Evolutionary conservation across 2,113 vertebrate species (phyloP), one percentile per base, ranked within the genome.

Genomic region (Aptenodytes patagonicus): DNA sequence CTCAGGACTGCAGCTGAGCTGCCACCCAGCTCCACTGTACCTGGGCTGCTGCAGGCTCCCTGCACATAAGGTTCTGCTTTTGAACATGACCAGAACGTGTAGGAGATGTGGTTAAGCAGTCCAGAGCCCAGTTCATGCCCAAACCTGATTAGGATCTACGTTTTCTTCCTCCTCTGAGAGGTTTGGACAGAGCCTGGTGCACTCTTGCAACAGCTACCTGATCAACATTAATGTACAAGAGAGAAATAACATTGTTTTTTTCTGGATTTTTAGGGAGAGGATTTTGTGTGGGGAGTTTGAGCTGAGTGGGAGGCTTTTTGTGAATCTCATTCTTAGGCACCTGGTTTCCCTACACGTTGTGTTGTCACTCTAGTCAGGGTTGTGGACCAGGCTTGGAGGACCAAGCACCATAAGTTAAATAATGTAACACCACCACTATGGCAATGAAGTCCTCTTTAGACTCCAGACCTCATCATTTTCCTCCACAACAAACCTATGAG

Each of bases 331-430:
- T 91, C 60, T 54, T 69, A 49, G 44, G 24, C 54, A 31, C 8
- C 7, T 61, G 20, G 3, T 51, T 88, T 76, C 46, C n/a, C 34
- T 68, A 13, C 11, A 6, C 0, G 0, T n/a, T 32, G 6, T 57
- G 16, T 29, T 49, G 32, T 34, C 57, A 42, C 18, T 92, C 5
- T 2, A 80, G 58, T 44, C 18, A 76, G 8, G 3, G 0, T 13
- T 72, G 28, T 52, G 31, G 26, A 9, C 36, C 8, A 46, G 25
- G 15, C 7, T 82, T 55, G n/a, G 20, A 75, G 46, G 55, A 55
- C 9, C 3, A 54, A 49, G 11, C 10, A 54, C 6, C 0, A 0
- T 9, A 51, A 55, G 9, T 42, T 68, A 71, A 84, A 62, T 60
- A 46, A 60, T 7, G 6, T n/a, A 44, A 16, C 14, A 60, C 12